These are phyloP conservation scores for Pelecanus crispus DNA, from an alignment of 2,113 vertebrate genomes.

Conservation along the genomic window DNA sequence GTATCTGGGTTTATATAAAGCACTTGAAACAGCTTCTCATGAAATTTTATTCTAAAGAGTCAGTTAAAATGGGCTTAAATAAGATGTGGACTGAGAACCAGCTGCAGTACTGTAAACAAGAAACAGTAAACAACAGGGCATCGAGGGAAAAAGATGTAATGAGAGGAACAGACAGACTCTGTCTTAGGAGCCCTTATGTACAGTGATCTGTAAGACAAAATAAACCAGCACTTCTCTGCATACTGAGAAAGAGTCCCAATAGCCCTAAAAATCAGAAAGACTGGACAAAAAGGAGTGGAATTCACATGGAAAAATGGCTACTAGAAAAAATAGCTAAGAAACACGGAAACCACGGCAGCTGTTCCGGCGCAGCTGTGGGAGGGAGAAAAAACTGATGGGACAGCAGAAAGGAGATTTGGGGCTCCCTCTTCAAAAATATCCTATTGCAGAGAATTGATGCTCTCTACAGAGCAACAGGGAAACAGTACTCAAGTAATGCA, in stretches of 20 bases:
- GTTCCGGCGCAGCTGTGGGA: background rate
- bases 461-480: background rate
- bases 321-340: background rate
- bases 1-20: background rate
- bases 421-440: background rate
- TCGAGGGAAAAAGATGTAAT: background rate
- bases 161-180: background rate
- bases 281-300: background rate
- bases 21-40: background rate
- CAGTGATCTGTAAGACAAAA: background rate
- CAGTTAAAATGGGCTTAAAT: background rate
- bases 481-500: background rate
- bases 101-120: background rate
- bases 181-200: background rate
- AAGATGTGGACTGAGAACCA: background rate
- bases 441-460: background rate
- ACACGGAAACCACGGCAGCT: background rate
- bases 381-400: background rate
- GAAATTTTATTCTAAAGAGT: background rate
- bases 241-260: background rate
- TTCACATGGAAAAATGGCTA: background rate
- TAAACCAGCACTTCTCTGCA: background rate
- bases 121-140: background rate
- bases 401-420: background rate
- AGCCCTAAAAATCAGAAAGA: background rate